Conservation (phyloP, 2,113 vertebrate genomes). For the Notarius lentiginosus region DNA sequence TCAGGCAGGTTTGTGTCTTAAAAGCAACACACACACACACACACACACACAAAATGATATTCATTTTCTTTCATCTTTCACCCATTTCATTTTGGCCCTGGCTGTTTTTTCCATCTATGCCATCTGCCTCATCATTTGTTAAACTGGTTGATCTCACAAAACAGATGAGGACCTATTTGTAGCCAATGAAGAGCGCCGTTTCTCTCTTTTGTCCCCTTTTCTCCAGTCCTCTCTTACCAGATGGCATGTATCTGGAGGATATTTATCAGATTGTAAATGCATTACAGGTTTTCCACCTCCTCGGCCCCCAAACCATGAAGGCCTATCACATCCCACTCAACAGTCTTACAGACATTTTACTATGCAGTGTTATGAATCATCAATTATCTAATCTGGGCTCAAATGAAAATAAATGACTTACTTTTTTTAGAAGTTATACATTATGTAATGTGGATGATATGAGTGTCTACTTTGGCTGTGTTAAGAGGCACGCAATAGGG, state of each 20-base stretch:
- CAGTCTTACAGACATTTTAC: constrained; percentile 3
- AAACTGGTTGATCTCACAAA: constrained; percentile 6
- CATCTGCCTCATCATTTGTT: constrained; percentile 39
- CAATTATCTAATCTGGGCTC: constrained; percentile 27
- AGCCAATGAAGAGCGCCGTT: background rate
- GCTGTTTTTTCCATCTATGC: constrained; percentile 16
- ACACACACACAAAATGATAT: background rate
- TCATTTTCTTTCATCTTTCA: background rate
- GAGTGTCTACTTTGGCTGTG: background rate
- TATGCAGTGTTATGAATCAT: constrained; percentile 19
- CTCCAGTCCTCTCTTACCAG: constrained; percentile 29
- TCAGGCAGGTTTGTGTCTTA: background rate
- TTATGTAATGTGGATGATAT: constrained; percentile 18
- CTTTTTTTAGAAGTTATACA: constrained; percentile 19
- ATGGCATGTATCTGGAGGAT: constrained; percentile 44
- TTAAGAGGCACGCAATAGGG: background rate
- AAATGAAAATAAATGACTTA: constrained; percentile 19
- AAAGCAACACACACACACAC: background rate
- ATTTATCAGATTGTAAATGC: constrained; percentile 47
- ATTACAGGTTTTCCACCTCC: constrained; percentile 50
- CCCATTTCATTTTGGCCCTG: constrained; percentile 15
- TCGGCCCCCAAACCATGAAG: constrained; percentile 14
- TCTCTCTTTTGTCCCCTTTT: background rate
- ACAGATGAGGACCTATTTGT: constrained; percentile 1
- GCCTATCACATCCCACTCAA: constrained; percentile 5